These are phyloP conservation scores for Papilio xuthus DNA, from an alignment of 1,140 invertebrate species.

Conservation along the genomic window DNA sequence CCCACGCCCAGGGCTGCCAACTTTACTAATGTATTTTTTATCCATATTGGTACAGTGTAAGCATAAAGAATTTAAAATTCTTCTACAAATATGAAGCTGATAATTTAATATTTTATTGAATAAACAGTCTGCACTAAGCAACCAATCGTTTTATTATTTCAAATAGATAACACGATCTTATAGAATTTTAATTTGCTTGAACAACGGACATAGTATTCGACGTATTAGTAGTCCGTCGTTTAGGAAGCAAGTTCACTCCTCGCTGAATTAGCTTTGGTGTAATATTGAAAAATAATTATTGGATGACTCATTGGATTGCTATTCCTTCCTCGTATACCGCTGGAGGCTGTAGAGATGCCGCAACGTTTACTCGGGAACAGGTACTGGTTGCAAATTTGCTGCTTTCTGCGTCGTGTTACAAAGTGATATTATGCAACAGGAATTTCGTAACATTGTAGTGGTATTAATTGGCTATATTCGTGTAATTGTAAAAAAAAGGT, in stretches of 20 bases:
- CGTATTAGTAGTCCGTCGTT: too few species aligned
- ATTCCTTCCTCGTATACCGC: neutral
- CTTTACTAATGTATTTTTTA: neutral
- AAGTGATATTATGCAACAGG: neutral
- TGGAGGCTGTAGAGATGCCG: neutral
- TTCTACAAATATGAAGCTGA: neutral
- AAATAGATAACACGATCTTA: too few species aligned
- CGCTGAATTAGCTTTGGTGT: neutral
- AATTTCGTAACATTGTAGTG: neutral
- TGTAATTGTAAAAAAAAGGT: neutral
- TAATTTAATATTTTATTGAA: neutral
- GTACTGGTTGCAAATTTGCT: neutral
- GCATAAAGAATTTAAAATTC: neutral
- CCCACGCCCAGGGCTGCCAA: neutral
- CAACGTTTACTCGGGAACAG: neutral
- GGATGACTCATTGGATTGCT: neutral
- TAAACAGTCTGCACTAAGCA: too few species aligned
- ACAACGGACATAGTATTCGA: too few species aligned
- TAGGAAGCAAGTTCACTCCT: too few species aligned
- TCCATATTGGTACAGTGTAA: neutral
- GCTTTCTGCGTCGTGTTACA: neutral
- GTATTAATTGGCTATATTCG: neutral
- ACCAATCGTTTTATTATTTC: too few species aligned
- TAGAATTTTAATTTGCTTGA: too few species aligned
- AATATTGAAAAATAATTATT: neutral